A percentile compares a stretch with the other conserved stretches of the same genome.
phyloP scores from a whole-genome alignment of 2,888 invertebrate species.

The Physocephala rufipes region DNA sequence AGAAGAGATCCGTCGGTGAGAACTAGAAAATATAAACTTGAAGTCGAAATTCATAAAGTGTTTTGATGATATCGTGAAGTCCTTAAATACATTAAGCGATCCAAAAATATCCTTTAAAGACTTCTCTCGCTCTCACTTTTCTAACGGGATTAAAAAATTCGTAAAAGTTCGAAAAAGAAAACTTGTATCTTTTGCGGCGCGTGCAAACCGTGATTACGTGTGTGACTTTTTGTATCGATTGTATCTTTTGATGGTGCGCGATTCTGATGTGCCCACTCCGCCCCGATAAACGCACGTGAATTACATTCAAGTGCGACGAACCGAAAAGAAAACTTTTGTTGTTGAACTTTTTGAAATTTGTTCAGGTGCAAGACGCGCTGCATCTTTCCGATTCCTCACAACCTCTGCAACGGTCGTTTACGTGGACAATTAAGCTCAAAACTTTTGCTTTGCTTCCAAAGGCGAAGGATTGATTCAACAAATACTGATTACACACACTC shows the following conservation, averaged over 20 bases:
- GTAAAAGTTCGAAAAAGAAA: not conserved
- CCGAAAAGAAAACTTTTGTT: conserved; percentile 42
- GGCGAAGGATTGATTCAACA: not conserved
- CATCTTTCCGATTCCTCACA: too few relatives aligned
- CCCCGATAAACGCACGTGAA: conserved; percentile 23
- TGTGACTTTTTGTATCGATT: conserved; percentile 25
- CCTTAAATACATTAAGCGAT: too few relatives aligned
- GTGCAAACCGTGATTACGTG: conserved; percentile 7
- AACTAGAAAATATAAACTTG: too few relatives aligned
- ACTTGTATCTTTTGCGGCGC: not conserved
- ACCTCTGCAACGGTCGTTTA: conserved; percentile 41
- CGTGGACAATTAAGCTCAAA: conserved; percentile 58
- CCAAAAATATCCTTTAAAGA: too few relatives aligned
- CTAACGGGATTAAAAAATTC: too few relatives aligned
- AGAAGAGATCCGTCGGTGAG: too few relatives aligned
- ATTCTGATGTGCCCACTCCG: too few relatives aligned
- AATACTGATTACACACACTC: not conserved
- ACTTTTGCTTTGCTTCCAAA: conserved; percentile 31
- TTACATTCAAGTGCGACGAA: conserved; percentile 41
- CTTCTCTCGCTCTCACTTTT: too few relatives aligned
- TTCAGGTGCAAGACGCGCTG: conserved; percentile 24
- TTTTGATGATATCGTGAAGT: too few relatives aligned
- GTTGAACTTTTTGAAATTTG: conserved; percentile 23
- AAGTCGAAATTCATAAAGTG: too few relatives aligned
- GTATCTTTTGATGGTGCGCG: conserved; percentile 16